These are phyloP conservation scores for Anoplopoma fimbria DNA, from an alignment of 2,113 vertebrate species.

Conservation along the genomic window DNA sequence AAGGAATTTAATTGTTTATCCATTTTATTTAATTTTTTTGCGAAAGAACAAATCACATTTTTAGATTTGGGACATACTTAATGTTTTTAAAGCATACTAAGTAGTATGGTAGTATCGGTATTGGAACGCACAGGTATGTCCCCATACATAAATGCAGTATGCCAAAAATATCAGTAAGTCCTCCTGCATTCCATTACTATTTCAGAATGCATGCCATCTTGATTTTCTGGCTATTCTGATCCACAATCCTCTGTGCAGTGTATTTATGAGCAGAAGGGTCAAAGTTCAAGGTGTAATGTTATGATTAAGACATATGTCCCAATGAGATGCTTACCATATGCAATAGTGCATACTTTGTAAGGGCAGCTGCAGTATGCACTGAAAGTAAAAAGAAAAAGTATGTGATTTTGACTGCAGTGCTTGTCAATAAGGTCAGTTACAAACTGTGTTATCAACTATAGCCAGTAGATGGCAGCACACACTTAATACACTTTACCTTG, in stretches of 20 bases:
- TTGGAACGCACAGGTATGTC: background rate
- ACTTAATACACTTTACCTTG: too few relatives aligned
- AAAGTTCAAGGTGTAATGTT: background rate
- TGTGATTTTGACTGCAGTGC: background rate
- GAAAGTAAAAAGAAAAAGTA: background rate
- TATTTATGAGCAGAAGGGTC: too few relatives aligned
- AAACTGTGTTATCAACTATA: background rate
- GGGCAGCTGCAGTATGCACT: background rate
- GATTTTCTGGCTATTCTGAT: too few relatives aligned
- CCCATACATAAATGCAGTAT: too few relatives aligned
- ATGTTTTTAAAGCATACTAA: background rate
- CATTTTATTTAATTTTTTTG: background rate
- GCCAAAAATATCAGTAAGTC: too few relatives aligned
- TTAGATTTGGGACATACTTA: background rate
- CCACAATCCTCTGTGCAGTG: too few relatives aligned
- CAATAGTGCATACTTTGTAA: background rate
- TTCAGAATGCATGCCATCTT: too few relatives aligned
- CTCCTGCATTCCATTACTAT: too few relatives aligned
- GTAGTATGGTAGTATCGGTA: background rate
- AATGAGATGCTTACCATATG: background rate
- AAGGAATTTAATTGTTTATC: background rate
- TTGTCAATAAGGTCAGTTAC: background rate
- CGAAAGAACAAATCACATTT: background rate
- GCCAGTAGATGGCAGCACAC: conserved; percentile 62
- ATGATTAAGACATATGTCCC: background rate